Evolutionary conservation across 2,888 invertebrate genomes (phyloP), one percentile per base, ranked within the genome.

Genomic region (Tenthredo mesomela): DNA sequence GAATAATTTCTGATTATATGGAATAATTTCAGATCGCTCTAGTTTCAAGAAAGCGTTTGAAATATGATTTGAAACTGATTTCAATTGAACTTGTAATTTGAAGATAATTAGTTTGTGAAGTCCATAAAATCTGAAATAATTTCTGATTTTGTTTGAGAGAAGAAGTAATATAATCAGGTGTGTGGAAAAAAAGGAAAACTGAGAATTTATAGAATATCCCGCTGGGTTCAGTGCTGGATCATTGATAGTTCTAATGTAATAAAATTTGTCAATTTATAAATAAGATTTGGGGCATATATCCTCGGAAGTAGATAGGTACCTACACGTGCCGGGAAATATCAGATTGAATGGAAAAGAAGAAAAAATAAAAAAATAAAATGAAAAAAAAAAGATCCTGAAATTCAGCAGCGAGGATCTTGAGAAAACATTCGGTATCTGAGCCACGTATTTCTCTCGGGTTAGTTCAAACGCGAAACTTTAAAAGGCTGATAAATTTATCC

Each of bases 371-470:
- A 84, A 61, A n/a, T n/a, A 82, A 37, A 37, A 37, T 37, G 6
- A 80, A 84, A 82, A 54, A 85, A 85, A 85, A 86, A 87, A 85
- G 25, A 12, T 21, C 25, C 10, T 61, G 21, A 10, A 61, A 61
- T 61, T 61, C 61, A 61, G 61, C 61, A 61, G 61, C 12, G 25
- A 61, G 12, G 61, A 61, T 61, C 61, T 61, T 25, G 12, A 7
- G 18, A 85, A 85, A 85, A 86, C 86, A 85, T 87, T 85, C 84
- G 77, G 75, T 85, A 80, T 85, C 85, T 85, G 86, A 75, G 86
- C 85, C 85, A 54, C 82, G 67, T 82, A 77, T 25, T 84, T 80
- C 85, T 71, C 84, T 58, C 40, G 82, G 84, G 80, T 82, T 70
- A 70, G 37, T 37, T 70, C 33, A 70, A 70, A 70, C 18, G 70